Conservation (phyloP, 2,113 vertebrate genomes). For the Oceanodroma tethys region DNA sequence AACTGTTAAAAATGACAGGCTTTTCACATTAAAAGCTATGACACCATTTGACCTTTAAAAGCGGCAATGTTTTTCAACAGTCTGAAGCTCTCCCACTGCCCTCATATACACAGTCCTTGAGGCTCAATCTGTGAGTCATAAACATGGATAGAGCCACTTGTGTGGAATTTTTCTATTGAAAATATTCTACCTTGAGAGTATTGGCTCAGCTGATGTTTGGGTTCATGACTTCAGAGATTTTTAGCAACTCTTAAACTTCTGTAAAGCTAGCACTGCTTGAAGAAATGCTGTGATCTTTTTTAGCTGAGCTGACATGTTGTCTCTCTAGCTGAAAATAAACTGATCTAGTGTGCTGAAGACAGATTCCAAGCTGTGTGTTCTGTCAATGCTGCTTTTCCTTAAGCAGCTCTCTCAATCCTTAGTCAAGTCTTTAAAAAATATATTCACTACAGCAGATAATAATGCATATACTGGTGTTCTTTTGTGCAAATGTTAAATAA, state of each 20-base stretch:
- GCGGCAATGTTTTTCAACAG: neutral
- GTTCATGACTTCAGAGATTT: constrained; percentile 32
- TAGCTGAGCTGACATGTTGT: constrained; percentile 49
- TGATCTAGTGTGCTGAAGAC: neutral
- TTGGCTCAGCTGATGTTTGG: constrained; percentile 30
- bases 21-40: neutral
- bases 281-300: constrained; percentile 46
- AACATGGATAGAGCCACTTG: neutral
- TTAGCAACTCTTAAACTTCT: constrained; percentile 20
- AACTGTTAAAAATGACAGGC: neutral
- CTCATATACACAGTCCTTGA: neutral
- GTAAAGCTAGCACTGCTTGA: constrained; percentile 30
- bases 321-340: constrained; percentile 63
- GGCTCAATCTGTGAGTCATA: neutral
- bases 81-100: neutral
- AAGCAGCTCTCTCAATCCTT: neutral
- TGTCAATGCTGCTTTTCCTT: constrained; percentile 20
- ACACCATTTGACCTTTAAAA: neutral
- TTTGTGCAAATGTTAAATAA: neutral
- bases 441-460: neutral
- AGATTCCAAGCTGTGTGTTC: constrained; percentile 12
- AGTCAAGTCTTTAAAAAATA: neutral
- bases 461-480: neutral
- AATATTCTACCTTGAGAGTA: neutral
- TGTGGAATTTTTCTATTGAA: neutral